Evolutionary conservation across 2,888 invertebrate genomes (phyloP).

Genomic region (Micoletzkya japonica): DNA sequence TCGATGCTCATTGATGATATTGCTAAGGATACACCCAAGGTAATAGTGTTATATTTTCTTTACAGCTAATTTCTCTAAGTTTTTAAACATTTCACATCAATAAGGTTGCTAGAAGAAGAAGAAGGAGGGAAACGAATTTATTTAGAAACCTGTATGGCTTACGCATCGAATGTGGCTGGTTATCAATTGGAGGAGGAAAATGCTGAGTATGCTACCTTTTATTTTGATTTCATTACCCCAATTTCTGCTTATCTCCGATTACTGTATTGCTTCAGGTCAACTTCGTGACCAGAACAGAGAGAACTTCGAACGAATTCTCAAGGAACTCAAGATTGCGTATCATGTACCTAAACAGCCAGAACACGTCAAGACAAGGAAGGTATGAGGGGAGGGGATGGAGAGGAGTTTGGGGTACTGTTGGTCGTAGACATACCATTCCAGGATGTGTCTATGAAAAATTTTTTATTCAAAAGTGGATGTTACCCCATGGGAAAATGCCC

Average conservation of each 20-base stretch:
- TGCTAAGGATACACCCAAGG: constrained; percentile 44
- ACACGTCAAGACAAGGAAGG: constrained; percentile 53
- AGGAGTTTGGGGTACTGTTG: no score
- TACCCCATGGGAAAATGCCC: no score
- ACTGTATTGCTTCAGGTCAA: neutral
- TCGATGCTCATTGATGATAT: constrained; percentile 58
- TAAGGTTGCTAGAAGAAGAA: neutral
- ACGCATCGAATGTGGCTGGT: constrained; percentile 52
- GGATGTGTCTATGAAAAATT: no score
- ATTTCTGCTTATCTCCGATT: neutral
- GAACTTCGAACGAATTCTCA: constrained; percentile 34
- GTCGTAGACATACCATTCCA: no score
- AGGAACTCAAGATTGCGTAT: constrained; percentile 57
- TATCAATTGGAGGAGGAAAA: constrained; percentile 52
- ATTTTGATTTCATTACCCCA: no score
- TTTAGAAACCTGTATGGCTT: constrained; percentile 55
- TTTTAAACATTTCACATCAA: neutral
- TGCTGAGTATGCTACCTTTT: constrained; percentile 43
- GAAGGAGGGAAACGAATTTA: no score
- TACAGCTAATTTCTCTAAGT: neutral
- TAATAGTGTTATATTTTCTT: neutral
- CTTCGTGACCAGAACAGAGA: constrained; percentile 26
- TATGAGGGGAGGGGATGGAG: no score
- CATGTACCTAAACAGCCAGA: constrained; percentile 55
- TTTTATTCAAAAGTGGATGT: no score